A percentile compares a stretch with the other conserved stretches of the same genome.
These are phyloP conservation scores for Podabrus alpinus DNA, from an alignment of 2,888 invertebrate genomes.

Conservation along the genomic window DNA sequence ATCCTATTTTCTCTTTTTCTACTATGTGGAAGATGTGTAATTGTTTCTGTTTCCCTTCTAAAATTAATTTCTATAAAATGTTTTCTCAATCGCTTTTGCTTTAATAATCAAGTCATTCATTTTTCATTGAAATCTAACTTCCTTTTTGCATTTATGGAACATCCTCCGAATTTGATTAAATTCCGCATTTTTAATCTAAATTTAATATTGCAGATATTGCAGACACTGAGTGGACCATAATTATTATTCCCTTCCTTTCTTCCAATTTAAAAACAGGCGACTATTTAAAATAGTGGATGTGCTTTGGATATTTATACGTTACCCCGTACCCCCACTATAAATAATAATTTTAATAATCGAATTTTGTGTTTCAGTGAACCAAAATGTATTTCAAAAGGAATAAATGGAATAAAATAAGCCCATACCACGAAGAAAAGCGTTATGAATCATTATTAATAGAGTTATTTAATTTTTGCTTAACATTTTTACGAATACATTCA, in stretches of 20 bases:
- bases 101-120: neutral
- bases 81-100: neutral
- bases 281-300: neutral
- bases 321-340: neutral
- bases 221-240: neutral
- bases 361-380: neutral
- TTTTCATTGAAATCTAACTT: neutral
- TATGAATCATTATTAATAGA: constrained; percentile 16
- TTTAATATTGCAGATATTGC: neutral
- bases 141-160: neutral
- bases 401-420: neutral
- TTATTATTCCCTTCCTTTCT: neutral
- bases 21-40: neutral
- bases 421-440: neutral
- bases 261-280: neutral
- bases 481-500: constrained; percentile 37
- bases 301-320: neutral
- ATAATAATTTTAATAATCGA: neutral
- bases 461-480: constrained; percentile 35
- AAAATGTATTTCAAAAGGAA: neutral
- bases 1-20: neutral
- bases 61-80: neutral
- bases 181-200: neutral
- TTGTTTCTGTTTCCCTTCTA: neutral
- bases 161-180: neutral